Base-by-base conservation (phyloP, 1,140 invertebrate genomes). In the Cydia splendana region DNA sequence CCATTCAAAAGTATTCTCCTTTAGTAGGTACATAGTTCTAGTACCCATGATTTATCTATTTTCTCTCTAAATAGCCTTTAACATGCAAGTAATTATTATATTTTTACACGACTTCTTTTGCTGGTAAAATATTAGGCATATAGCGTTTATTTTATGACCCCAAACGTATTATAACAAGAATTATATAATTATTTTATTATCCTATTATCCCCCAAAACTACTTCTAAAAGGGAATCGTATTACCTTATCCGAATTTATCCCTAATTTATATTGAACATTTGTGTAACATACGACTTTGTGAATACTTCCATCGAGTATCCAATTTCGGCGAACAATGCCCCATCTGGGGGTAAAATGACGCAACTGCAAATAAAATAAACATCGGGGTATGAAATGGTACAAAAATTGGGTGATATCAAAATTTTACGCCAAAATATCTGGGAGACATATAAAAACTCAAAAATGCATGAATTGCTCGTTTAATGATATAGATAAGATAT, bases 251-350 rank as follows among this genome's bases (percentile, higher is more conserved):
- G 20, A 12, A 62, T 62, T 12, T 24, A 24, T 24, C 57, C 57
- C 57, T 20, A 62, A 62, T 62, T 62, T 62, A 62, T 62, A 62
- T 62, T 62, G 57, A 20, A 62, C 57, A 62, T 62, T 62, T 62
- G 57, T 62, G 57, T 62, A 62, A 62, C 20, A 62, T 62, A 62
- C 57, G 57, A 62, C 57, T 18, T 57, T 57, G 53, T 62, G 57
- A 62, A 62, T 62, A 12, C 18, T 62, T 62, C n/a, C 18, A 62
- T 20, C 7, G 20, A 20, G 15, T 24, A 62, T 62, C 57, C 57
- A 62, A 62, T 62, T 62, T 62, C 57, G 57, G 20, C 57, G 57
- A 24, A 62, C 57, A 62, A 62, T 18, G 57, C 57, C 20, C 24
- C 57, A 12, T 62, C 4, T 62, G 57, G 57, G 1, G 9, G 6